Evolutionary conservation across 2,888 invertebrate genomes (phyloP).

Genomic region (Nephrotoma guestfalica): DNA sequence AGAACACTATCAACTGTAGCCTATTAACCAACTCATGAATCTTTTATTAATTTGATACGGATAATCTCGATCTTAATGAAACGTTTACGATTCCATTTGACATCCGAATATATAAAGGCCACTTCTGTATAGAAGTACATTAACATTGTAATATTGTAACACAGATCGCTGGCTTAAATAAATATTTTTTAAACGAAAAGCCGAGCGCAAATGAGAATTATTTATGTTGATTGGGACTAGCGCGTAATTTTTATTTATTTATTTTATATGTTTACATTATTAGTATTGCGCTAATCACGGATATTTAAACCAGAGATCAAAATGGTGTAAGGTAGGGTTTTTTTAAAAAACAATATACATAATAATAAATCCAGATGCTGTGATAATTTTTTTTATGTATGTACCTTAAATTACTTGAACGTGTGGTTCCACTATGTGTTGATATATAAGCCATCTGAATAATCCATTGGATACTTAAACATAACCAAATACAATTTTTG

Average conservation of each 20-base stretch:
- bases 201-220: not conserved
- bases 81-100: not conserved
- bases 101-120: no score
- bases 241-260: not conserved
- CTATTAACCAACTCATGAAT: not conserved
- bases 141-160: not conserved
- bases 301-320: not conserved
- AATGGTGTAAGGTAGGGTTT: not conserved
- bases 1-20: not conserved
- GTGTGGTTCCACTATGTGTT: constrained; percentile 29
- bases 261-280: not conserved
- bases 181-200: not conserved
- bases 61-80: not conserved
- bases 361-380: not conserved
- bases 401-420: not conserved
- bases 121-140: not conserved
- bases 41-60: not conserved
- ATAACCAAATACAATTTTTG: not conserved
- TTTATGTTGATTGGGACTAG: not conserved
- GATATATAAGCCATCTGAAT: constrained; percentile 32
- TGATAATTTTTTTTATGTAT: not conserved
- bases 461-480: constrained; percentile 21
- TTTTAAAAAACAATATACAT: no score
- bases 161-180: not conserved
- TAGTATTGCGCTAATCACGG: not conserved